These are phyloP conservation scores for Monopterus albus DNA, from an alignment of 2,113 vertebrate genomes.

Conservation along the genomic window DNA sequence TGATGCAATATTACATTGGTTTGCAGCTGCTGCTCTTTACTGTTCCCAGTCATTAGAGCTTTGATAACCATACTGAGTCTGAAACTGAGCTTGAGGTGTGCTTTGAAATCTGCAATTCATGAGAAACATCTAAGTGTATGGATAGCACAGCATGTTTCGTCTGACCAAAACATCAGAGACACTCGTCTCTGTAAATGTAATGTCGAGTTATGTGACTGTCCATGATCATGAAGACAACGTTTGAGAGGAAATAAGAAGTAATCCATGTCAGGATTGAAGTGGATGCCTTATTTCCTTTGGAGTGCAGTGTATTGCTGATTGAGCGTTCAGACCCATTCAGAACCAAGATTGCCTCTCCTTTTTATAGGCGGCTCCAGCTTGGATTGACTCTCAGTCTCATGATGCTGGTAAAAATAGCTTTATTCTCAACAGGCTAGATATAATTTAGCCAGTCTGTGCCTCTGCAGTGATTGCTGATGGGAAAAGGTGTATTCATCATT, in stretches of 20 bases:
- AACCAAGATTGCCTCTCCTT: slow-evolving; percentile 74
- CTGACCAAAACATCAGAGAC: slow-evolving; percentile 24
- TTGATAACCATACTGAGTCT: slow-evolving; percentile 10
- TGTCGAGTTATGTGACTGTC: slow-evolving; percentile 40
- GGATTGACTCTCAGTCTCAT: slow-evolving; percentile 78
- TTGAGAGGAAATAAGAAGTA: slow-evolving; percentile 58
- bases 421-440: slow-evolving; percentile 76
- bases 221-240: slow-evolving; percentile 53
- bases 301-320: slow-evolving; percentile 72
- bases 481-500: slow-evolving; percentile 38
- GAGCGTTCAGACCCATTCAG: slow-evolving; percentile 73
- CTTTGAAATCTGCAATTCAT: slow-evolving; percentile 29
- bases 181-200: slow-evolving; percentile 13
- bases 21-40: slow-evolving; percentile 28
- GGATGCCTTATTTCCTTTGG: slow-evolving; percentile 69
- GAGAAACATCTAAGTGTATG: background rate
- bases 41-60: slow-evolving; percentile 33
- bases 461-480: slow-evolving; percentile 58
- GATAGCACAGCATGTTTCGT: slow-evolving; percentile 20
- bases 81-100: slow-evolving; percentile 8
- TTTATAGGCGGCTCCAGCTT: slow-evolving; percentile 73
- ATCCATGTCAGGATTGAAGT: slow-evolving; percentile 70
- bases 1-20: slow-evolving; percentile 68
- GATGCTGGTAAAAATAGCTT: slow-evolving; percentile 80
- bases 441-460: slow-evolving; percentile 73